phyloP scores from a whole-genome alignment of 2,797 vertebrate genomes.

The Hozukius guyotensis region DNA sequence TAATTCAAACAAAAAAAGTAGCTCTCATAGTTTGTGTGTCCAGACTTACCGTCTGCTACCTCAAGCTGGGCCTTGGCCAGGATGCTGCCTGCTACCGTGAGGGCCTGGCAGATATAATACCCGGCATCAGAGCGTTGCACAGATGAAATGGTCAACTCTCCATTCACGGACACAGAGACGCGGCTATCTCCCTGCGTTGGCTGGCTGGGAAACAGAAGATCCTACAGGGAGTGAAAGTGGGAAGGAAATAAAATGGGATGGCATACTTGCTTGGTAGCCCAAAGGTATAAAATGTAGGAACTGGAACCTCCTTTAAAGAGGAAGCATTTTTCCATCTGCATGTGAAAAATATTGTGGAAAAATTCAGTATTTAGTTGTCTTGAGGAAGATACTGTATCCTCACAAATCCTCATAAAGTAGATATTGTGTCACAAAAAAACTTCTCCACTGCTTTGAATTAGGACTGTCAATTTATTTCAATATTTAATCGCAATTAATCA shows the following conservation, averaged over 20 bases:
- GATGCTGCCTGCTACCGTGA: constrained; percentile 96
- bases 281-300: not conserved
- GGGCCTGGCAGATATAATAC: constrained; percentile 96
- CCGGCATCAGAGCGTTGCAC: constrained; percentile 92
- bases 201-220: constrained; percentile 94
- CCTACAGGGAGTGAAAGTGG: constrained; percentile 74
- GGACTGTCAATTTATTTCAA: not conserved
- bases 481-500: not conserved
- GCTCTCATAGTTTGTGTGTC: not conserved
- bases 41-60: constrained; percentile 93
- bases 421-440: not conserved
- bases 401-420: not conserved
- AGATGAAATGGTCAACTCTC: constrained; percentile 91
- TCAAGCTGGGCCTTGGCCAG: constrained; percentile 96
- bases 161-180: constrained; percentile 89
- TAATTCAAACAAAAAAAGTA: not conserved
- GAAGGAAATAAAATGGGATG: not conserved
- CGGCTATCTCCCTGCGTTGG: constrained; percentile 89
- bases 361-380: not conserved
- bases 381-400: not conserved
- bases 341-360: not conserved
- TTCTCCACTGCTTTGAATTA: not conserved
- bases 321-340: not conserved
- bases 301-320: not conserved
- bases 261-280: not conserved